Base-by-base conservation (phyloP, 2,888 invertebrate species). In the Neocrepidodera transversa region DNA sequence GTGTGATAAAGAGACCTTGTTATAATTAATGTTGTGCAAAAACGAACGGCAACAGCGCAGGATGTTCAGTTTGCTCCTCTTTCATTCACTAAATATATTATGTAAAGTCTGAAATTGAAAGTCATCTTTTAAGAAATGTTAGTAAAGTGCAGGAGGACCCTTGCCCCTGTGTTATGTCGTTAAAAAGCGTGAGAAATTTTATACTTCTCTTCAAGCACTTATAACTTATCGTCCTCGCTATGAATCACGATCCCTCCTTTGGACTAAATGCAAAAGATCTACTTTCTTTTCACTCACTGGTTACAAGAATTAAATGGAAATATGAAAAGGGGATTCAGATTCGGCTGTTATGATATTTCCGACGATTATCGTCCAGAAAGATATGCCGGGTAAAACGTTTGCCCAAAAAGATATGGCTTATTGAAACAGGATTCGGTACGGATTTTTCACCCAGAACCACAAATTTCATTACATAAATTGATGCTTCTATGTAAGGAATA, bases 31-130 rank as follows among this genome's bases (percentile, higher is more conserved):
- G n/a, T n/a, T n/a, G n/a, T n/a, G n/a, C n/a, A n/a, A n/a, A 36
- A 36, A 23, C 11, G 32, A n/a, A 14, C 20, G 32, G 42, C 42
- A 52, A 52, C 68, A 18, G 11, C 10, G 52, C 18, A 30, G 69
- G 66, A 70, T 68, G 67, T 67, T 67, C 65, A 56, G 49, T 64
- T 64, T 67, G 68, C 67, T 61, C 68, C 65, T 67, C 65, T 66
- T 68, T 68, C 68, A 69, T 72, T 71, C 71, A 74, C 75, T 76
- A 76, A 77, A 78, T 76, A 76, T 76, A 76, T 76, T 75, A 76
- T 76, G 74, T 73, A 76, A 75, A 77, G 74, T 76, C 74, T 76
- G 73, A 76, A 77, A 77, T 76, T 76, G 76, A 76, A 76, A 77
- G 77, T 76, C 74, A 75, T 75, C 75, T 73, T 70, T 73, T 73